A percentile compares a stretch with the other conserved stretches of the same genome.
Conservation (phyloP, 2,797 vertebrate species). For the Emydoidea blandingii region DNA sequence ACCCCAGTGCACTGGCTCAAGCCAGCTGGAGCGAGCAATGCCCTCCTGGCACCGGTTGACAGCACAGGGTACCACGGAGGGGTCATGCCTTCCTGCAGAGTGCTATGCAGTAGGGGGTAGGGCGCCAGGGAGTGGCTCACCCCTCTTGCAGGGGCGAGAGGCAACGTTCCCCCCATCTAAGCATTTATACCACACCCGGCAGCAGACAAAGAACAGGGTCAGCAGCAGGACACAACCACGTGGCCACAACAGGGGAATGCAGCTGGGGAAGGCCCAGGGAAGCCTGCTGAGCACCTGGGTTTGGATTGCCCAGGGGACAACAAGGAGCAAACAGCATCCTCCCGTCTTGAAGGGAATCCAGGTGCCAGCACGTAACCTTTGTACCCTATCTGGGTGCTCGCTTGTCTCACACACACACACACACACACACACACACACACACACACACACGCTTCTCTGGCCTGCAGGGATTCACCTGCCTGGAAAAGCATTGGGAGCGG, state of each 20-base stretch:
- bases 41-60: neutral
- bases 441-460: too few species aligned
- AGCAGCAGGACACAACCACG: neutral
- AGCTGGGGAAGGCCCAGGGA: neutral
- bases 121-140: neutral
- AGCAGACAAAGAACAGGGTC: too few species aligned
- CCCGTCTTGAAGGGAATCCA: too few species aligned
- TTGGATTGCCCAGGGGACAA: neutral
- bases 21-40: neutral
- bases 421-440: too few species aligned
- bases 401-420: too few species aligned
- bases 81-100: neutral
- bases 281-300: neutral
- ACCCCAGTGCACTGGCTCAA: neutral
- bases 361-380: too few species aligned
- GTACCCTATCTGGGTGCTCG: too few species aligned
- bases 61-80: neutral
- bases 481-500: neutral
- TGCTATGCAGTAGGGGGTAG: neutral
- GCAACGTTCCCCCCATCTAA: too few species aligned
- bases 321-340: neutral
- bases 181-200: too few species aligned
- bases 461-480: neutral
- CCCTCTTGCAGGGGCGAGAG: neutral
- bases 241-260: neutral